A percentile compares a stretch with the other conserved stretches of the same genome.
phyloP scores from a whole-genome alignment of 2,797 vertebrate species.

The Karalla daura region DNA sequence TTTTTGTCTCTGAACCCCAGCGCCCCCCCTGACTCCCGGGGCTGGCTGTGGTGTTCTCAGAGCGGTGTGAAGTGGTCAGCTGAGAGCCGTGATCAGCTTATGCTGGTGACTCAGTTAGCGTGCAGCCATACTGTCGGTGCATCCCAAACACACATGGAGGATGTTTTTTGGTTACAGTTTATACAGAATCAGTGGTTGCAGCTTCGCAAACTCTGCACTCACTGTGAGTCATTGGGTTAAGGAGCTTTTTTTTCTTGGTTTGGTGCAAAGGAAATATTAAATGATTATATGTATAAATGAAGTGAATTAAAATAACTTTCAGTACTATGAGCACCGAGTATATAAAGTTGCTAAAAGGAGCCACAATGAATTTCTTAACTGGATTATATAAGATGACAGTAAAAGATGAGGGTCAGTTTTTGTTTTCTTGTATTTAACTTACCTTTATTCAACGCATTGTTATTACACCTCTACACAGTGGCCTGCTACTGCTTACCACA shows the following conservation, averaged over 20 bases:
- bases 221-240: neutral
- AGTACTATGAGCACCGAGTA: too few relatives aligned
- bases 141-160: neutral
- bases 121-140: neutral
- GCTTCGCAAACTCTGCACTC: neutral
- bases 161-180: neutral
- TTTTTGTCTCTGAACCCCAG: neutral
- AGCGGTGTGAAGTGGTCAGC: neutral
- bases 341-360: too few relatives aligned
- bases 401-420: too few relatives aligned
- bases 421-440: too few relatives aligned
- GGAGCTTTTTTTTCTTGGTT: neutral
- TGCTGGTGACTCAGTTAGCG: neutral
- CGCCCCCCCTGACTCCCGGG: neutral
- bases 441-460: too few relatives aligned
- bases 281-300: too few relatives aligned
- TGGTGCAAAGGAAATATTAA: constrained; percentile 3
- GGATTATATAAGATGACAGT: too few relatives aligned
- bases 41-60: neutral
- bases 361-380: too few relatives aligned
- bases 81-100: constrained; percentile 10
- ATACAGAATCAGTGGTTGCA: neutral
- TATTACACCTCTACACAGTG: too few relatives aligned
- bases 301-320: too few relatives aligned
- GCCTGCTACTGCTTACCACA: too few relatives aligned